phyloP scores from a whole-genome alignment of 2,797 vertebrate genomes.

The Dallia pectoralis region DNA sequence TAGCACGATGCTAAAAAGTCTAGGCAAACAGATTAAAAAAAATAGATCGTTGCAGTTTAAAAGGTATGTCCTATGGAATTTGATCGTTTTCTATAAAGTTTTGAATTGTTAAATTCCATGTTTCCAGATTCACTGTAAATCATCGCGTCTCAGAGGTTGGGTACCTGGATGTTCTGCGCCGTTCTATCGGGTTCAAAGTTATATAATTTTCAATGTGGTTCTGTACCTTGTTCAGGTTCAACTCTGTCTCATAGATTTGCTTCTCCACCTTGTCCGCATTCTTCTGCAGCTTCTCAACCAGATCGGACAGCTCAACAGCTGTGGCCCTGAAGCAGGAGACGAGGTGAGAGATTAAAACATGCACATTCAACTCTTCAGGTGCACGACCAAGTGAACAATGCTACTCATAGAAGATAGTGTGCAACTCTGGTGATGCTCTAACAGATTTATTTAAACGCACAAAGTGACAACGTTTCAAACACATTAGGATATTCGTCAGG shows the following conservation, averaged over 20 bases:
- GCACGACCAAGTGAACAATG: too few relatives aligned
- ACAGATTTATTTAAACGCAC: too few relatives aligned
- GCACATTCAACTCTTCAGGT: background rate
- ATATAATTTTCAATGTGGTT: background rate
- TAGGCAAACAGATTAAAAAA: background rate
- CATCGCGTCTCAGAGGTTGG: too few relatives aligned
- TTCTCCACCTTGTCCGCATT: constrained; percentile 96
- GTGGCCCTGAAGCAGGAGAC: background rate
- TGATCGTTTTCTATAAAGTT: too few relatives aligned
- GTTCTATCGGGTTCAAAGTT: background rate
- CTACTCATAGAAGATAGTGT: too few relatives aligned
- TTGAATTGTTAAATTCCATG: too few relatives aligned
- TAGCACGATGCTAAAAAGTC: background rate
- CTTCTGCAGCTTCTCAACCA: constrained; percentile 93
- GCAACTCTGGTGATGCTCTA: too few relatives aligned
- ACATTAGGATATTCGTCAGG: too few relatives aligned
- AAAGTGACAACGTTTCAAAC: too few relatives aligned
- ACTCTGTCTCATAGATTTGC: constrained; percentile 87
- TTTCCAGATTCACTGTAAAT: too few relatives aligned
- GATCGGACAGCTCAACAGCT: constrained; percentile 70
- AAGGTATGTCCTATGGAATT: background rate
- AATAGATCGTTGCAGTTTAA: background rate
- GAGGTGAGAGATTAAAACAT: too few relatives aligned
- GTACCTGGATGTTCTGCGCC: background rate
- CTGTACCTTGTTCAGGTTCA: constrained; percentile 87